Percentiles rank a stretch among this genome's conserved stretches.
Conservation (phyloP, 1,140 invertebrate species). For the Antheraea mylitta region DNA sequence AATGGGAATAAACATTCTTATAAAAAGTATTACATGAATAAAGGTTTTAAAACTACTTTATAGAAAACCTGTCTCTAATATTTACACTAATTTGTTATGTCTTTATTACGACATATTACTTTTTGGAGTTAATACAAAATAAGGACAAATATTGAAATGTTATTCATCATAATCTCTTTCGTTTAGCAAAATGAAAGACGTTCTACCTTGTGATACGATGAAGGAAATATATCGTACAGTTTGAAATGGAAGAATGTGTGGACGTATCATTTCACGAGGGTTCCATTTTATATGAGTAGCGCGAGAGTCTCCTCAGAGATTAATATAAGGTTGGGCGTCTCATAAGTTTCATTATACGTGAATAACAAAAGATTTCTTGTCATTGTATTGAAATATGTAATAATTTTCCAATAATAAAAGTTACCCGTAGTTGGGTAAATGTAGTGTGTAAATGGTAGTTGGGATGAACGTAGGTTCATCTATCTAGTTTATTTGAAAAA, state of each 20-base stretch:
- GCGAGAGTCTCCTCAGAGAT: background rate
- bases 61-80: no score
- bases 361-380: background rate
- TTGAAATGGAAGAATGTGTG: background rate
- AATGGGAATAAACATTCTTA: no score
- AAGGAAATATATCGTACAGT: background rate
- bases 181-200: background rate
- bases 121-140: background rate
- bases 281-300: background rate
- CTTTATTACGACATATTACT: background rate
- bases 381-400: no score
- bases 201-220: background rate
- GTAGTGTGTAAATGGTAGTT: no score
- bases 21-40: no score
- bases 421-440: no score
- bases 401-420: no score
- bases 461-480: no score
- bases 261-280: background rate
- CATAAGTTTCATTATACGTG: background rate
- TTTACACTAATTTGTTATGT: background rate
- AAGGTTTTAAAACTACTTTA: no score
- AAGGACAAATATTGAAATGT: background rate
- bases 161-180: background rate
- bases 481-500: no score
- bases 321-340: background rate